Base-by-base conservation (phyloP, 2,113 vertebrate species). In the Fulmarus glacialis region DNA sequence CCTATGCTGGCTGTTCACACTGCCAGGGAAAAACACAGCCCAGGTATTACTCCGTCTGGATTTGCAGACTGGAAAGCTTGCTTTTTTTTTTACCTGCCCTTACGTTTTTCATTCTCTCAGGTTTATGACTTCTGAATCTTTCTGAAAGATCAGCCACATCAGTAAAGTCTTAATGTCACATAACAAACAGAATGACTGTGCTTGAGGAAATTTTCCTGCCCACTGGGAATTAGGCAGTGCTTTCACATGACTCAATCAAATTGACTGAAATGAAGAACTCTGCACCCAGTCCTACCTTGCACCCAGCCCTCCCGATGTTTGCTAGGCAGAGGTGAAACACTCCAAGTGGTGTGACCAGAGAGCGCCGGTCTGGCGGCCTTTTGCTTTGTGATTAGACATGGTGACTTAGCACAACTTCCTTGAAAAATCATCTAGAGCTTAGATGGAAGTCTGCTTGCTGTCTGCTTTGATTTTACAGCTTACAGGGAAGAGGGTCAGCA, bases 251-350 rank as follows among this genome's bases (percentile, higher is more conserved):
- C 16, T 63, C 55, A 19, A 16, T 17, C 24, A 32, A 58, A n/a
- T 6, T 43, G 16, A n/a, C 29, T 12, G 16, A 66, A 87, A n/a
- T 4, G 0, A 60, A 56, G 15, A 55, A 48, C 29, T 43, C 36
- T 34, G 23, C 13, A 8, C 30, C 20, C n/a, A 42, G 19, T 62
- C 43, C 43, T 42, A 22, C 67, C 48, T 68, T 50, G 29, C 8
- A 15, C 7, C 19, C 42, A 53, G 4, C 18, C 10, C 14, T 63
- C 29, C 19, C 2, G 0, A 2, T 4, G 4, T 50, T 60, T 45
- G 1, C 29, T 27, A 63, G 27, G 24, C 45, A 63, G 63, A 81
- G 20, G 9, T 22, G 8, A 52, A 86, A 59, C 16, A 3, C 2
- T 63, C 15, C 30, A 24, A 8, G 24, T 11, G 12, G 6, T 10